phyloP scores from a whole-genome alignment of 2,888 invertebrate genomes.

The Acanthosepion esculentum region DNA sequence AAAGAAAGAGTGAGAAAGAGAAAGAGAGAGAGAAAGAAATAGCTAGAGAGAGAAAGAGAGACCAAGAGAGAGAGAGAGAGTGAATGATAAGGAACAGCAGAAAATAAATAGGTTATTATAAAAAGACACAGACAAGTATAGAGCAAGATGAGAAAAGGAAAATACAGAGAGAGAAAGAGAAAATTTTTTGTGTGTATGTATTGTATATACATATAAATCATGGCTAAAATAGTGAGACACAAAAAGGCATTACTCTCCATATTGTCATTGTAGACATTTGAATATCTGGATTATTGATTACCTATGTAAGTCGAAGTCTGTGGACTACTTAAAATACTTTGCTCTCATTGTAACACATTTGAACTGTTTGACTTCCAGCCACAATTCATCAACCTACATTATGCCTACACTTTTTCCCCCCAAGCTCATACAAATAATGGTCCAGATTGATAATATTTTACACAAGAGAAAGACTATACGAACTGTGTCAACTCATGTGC shows the following conservation, averaged over 20 bases:
- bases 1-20: rapidly evolving
- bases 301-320: background rate
- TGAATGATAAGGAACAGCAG: no score
- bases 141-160: no score
- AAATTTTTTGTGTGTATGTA: background rate
- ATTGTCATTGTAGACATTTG: background rate
- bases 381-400: conserved; percentile 20
- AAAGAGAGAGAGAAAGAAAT: no score
- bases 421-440: background rate
- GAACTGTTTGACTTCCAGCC: background rate
- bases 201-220: no score
- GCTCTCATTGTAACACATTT: background rate
- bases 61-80: no score
- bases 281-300: conserved; percentile 33
- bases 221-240: no score
- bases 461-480: background rate
- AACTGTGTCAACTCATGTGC: background rate
- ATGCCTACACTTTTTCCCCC: background rate
- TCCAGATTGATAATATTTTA: background rate
- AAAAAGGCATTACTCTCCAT: background rate
- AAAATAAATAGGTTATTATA: no score
- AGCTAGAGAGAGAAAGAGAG: no score
- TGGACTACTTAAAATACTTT: background rate
- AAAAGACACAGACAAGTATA: no score
- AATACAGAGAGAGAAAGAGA: background rate